Evolutionary conservation across 53 echinoderm and acorn worm species (phyloP), one percentile per base, ranked within the genome.

Genomic region (Glandiceps talaboti): DNA sequence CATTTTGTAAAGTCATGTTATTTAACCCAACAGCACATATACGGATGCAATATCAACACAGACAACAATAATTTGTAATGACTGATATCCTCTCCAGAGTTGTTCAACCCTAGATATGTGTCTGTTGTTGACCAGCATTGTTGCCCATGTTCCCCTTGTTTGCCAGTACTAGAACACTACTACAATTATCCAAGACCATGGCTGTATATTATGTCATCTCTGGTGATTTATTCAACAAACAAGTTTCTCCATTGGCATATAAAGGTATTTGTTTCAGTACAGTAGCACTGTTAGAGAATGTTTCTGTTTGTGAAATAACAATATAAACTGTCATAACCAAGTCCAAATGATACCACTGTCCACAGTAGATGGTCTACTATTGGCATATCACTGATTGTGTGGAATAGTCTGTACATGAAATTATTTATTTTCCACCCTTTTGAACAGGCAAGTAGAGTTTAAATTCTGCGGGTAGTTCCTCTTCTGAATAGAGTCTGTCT

Each of bases 371-470:
- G 64, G 6, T 45, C 64, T 20, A 45, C 64, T 45, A 45, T n/a
- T n/a, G 64, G 64, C 64, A 12, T 6, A 45, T 45, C 64, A 45
- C 6, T 45, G 64, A 45, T 45, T 45, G 64, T n/a, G n/a, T 45
- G 64, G 64, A 12, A 45, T 45, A 45, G 64, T 45, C 64, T 45
- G 20, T 45, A 45, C 6, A 45, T 45, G 64, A 12, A 45, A 45
- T 20, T 45, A 45, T 12, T 45, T 45, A 45, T 45, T 45, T 45
- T 20, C 64, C 31, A 27, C 27, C 81, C 77, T 85, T 90, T 82
- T 90, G 92, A 14, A 96, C 91, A 0, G 96, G 96, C 91, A 96
- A 88, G 88, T 96, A 96, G 77, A 96, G 90, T 82, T 96, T 96
- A 82, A 96, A 96, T 85, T 96, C 96, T 33, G 90, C 88, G 27